Evolutionary conservation across 2,113 vertebrate genomes (phyloP).

Genomic region (Phycodurus eques): DNA sequence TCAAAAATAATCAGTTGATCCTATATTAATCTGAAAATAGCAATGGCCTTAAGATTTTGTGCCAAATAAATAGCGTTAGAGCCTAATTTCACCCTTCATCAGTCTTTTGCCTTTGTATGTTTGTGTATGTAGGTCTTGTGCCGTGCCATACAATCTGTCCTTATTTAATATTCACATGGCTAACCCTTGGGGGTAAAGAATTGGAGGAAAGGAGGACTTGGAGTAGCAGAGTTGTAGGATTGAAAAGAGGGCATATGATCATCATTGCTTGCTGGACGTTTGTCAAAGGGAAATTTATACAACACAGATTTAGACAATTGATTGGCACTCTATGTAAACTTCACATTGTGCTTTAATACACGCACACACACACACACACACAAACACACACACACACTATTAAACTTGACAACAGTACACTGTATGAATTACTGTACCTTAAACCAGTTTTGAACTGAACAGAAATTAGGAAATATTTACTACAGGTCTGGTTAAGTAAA

Average conservation of each 20-base stretch:
- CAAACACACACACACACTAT: too few relatives aligned
- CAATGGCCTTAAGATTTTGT: not conserved
- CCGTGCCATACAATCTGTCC: conserved; percentile 68
- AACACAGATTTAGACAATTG: conserved; percentile 12
- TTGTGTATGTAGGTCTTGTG: conserved; percentile 43
- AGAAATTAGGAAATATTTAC: too few relatives aligned
- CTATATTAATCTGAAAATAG: not conserved
- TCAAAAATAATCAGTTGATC: not conserved
- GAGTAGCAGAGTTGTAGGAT: not conserved
- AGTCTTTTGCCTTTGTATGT: conserved; percentile 14
- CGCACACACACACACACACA: too few relatives aligned
- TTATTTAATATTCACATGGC: conserved; percentile 60
- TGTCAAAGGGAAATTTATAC: conserved; percentile 23
- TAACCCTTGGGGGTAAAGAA: conserved; percentile 35
- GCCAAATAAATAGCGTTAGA: not conserved
- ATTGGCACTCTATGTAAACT: not conserved
- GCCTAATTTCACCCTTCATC: not conserved
- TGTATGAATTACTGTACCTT: too few relatives aligned
- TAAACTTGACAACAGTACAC: too few relatives aligned
- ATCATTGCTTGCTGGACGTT: not conserved
- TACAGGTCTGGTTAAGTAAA: too few relatives aligned
- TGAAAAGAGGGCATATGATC: conserved; percentile 6
- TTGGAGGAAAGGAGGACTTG: not conserved
- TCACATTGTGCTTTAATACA: not conserved
- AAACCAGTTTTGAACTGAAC: too few relatives aligned